Evolutionary conservation across 1,140 invertebrate species (phyloP).

Genomic region (Psix sp.): DNA sequence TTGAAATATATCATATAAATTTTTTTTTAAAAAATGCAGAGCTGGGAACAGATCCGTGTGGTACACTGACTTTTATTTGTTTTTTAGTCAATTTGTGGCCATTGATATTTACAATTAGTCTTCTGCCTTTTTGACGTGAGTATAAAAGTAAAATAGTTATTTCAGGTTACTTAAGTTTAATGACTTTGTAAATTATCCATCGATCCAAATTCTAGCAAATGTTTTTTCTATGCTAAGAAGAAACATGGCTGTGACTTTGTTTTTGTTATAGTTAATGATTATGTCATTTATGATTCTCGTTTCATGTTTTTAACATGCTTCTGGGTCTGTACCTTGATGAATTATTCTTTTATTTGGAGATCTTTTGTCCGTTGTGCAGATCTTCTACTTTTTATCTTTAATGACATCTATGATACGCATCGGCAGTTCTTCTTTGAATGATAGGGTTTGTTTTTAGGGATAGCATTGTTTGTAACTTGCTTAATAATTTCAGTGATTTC

Average conservation of each 20-base stretch:
- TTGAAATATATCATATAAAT: slow-evolving; percentile 53
- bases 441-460: no score
- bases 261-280: slow-evolving; percentile 59
- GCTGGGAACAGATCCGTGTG: neutral
- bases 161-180: slow-evolving; percentile 21
- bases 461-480: no score
- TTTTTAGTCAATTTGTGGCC: no score
- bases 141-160: slow-evolving; percentile 63
- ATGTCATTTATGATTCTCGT: no score
- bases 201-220: slow-evolving; percentile 70
- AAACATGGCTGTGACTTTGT: slow-evolving; percentile 55
- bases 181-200: slow-evolving; percentile 64
- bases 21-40: slow-evolving; percentile 43
- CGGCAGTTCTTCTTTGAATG: no score
- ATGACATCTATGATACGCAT: no score
- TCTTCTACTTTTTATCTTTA: no score
- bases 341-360: no score
- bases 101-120: neutral
- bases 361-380: no score
- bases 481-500: no score
- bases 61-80: neutral
- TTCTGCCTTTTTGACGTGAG: slow-evolving; percentile 36
- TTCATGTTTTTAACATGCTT: no score
- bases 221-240: slow-evolving; percentile 71
- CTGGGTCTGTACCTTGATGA: no score